phyloP scores from a whole-genome alignment of 2,888 invertebrate genomes.

The Drosophila seclusa region DNA sequence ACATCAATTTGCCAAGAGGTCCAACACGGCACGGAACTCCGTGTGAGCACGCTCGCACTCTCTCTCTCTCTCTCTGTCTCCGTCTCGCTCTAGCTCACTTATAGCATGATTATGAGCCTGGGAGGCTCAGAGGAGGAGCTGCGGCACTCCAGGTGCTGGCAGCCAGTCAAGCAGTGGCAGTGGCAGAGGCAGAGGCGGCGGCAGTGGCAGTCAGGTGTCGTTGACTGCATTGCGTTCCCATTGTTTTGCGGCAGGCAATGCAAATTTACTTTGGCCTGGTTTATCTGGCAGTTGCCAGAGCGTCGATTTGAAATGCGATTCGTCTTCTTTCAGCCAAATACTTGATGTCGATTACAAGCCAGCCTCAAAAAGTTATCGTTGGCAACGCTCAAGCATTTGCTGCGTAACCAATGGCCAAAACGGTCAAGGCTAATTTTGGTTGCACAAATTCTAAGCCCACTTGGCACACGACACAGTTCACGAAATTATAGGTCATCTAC shows the following conservation, averaged over 20 bases:
- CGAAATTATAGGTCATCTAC: conserved; percentile 2
- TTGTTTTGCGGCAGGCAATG: conserved; percentile 28
- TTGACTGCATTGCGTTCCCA: conserved; percentile 53
- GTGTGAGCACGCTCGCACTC: conserved; percentile 13
- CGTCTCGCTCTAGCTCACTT: not conserved
- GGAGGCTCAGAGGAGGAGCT: not conserved
- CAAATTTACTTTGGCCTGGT: conserved; percentile 35
- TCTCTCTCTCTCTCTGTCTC: not conserved
- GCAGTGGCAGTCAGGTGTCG: conserved; percentile 32
- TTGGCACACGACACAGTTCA: conserved; percentile 49
- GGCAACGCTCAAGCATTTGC: conserved; percentile 31
- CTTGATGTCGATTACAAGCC: conserved; percentile 40
- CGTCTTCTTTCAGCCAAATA: conserved; percentile 22
- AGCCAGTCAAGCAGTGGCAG: not conserved
- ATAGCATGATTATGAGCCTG: conserved; percentile 6
- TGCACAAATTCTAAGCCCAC: conserved; percentile 68
- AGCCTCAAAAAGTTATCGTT: conserved; percentile 12
- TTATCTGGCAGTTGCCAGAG: conserved; percentile 28
- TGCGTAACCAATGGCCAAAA: conserved; percentile 28
- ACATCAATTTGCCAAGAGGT: conserved; percentile 34
- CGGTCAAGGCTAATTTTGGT: conserved; percentile 51
- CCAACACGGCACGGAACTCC: conserved; percentile 29
- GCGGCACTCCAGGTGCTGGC: conserved; percentile 20
- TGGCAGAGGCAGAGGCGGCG: not conserved
- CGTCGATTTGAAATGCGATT: conserved; percentile 13